Conservation (phyloP, 2,797 vertebrate species). For the Coendou prehensilis region DNA sequence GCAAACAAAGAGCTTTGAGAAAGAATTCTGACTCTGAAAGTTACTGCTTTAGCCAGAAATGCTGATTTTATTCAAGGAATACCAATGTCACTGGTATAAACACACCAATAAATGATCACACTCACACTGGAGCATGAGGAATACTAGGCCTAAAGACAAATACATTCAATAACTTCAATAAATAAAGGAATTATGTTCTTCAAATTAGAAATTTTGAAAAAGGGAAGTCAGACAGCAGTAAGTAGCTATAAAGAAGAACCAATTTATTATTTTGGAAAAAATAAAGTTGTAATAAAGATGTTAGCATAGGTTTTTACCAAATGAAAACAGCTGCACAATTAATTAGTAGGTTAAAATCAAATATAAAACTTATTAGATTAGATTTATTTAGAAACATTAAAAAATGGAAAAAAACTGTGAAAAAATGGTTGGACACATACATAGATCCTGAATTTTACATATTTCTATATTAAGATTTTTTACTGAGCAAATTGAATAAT, state of each 20-base stretch:
- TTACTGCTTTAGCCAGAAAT: not conserved
- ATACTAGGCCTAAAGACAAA: slow-evolving; percentile 48
- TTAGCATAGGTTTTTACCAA: slow-evolving; percentile 17
- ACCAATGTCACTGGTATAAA: not conserved
- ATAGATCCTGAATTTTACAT: not conserved
- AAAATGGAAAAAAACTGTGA: not conserved
- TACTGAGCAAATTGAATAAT: not conserved
- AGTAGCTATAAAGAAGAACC: not conserved
- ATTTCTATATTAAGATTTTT: slow-evolving; percentile 51
- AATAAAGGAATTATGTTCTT: not conserved
- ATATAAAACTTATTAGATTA: not conserved
- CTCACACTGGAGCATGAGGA: not conserved
- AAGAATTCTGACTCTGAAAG: not conserved
- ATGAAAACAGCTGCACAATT: slow-evolving; percentile 23
- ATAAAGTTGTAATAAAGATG: not conserved
- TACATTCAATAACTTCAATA: not conserved
- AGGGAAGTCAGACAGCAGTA: not conserved
- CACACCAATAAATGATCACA: not conserved
- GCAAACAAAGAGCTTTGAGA: not conserved
- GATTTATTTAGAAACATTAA: not conserved
- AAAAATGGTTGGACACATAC: not conserved
- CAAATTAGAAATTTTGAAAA: not conserved
- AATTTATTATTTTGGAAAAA: slow-evolving; percentile 15
- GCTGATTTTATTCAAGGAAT: not conserved
- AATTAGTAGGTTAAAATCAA: not conserved